Base-by-base conservation (phyloP, 2,797 vertebrate genomes). In the Trematomus bernacchii region DNA sequence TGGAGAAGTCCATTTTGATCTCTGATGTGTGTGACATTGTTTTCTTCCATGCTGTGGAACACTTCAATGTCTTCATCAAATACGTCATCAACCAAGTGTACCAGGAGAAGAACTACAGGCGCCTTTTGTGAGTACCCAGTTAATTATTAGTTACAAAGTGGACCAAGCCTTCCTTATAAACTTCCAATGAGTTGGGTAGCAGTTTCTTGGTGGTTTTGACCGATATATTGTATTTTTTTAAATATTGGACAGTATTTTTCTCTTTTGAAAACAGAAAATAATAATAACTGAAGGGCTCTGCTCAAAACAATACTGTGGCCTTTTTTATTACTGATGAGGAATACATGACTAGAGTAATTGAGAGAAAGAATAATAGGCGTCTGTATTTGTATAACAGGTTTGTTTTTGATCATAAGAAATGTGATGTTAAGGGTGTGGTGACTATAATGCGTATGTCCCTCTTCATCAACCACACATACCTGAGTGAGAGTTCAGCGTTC, bases 11-110 rank as follows among this genome's bases (percentile, higher is more conserved):
- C 4, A 94, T 99, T 7, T 92, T 95, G 73, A 97, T 99, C 80
- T 98, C 97, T 0, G 98, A 99, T 0, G 97, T 99, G 76, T 99
- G 98, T 0, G 98, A 99, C 90, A 98, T 98, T 3, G 97, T 99
- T 77, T 74, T 94, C 71, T 23, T 89, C 65, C 97, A 99, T 0
- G 96, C 98, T 0, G 86, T 94, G 19, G 89, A 94, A 18, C 93
- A 97, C 91, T 99, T 99, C 91, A 93, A 90, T 0, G 98, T 98
- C 62, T 99, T 99, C 79, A 96, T 97, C 90, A 96, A 94, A 82
- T 99, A 99, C 0, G 97, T 99, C 80, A 98, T 97, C 84, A 99
- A 99, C 91, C 98, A 99, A 95, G 97, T 94, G 30, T 99, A 99
- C 91, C 98, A 99, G 90, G 98, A 99, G 89, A 96, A 97, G 87